A percentile compares a stretch with the other conserved stretches of the same genome.
These are phyloP conservation scores for Drusus annulatus DNA, from an alignment of 1,140 invertebrate species.

Conservation along the genomic window DNA sequence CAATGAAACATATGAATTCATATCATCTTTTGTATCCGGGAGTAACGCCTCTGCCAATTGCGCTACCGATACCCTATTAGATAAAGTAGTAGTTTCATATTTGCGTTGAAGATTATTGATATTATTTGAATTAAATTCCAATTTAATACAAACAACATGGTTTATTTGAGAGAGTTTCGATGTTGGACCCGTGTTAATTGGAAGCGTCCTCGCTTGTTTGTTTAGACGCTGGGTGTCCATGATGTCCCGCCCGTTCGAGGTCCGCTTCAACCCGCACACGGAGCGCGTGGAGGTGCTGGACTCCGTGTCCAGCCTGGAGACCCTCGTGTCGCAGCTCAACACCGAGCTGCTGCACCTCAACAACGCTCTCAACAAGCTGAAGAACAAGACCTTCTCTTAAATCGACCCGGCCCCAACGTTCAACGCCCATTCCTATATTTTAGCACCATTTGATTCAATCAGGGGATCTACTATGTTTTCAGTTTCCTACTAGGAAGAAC, in stretches of 20 bases:
- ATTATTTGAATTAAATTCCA: no score
- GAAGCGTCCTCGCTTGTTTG: not conserved
- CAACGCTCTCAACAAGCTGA: slow-evolving; percentile 87
- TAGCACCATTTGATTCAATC: slow-evolving; percentile 42
- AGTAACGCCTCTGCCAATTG: no score
- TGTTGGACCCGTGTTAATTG: no score
- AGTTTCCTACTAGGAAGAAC: slow-evolving; percentile 33
- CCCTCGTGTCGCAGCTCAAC: slow-evolving; percentile 84
- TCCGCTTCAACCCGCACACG: slow-evolving; percentile 97
- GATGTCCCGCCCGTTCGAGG: slow-evolving; percentile 93
- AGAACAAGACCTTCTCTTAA: slow-evolving; percentile 73
- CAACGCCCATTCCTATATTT: slow-evolving; percentile 10
- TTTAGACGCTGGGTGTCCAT: slow-evolving; percentile 86
- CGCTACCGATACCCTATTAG: no score
- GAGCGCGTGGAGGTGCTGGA: slow-evolving; percentile 94
- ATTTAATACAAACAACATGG: no score
- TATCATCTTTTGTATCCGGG: no score
- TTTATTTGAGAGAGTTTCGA: no score
- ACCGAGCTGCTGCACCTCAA: slow-evolving; percentile 88
- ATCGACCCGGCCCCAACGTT: slow-evolving; percentile 44
- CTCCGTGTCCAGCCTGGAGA: slow-evolving; percentile 87
- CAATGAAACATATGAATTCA: no score
- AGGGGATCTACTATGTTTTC: slow-evolving; percentile 40
- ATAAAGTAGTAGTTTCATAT: no score
- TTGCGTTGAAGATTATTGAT: no score